These are phyloP conservation scores for Cataglyphis altisquamis DNA, from an alignment of 2,888 invertebrate genomes.

Conservation along the genomic window DNA sequence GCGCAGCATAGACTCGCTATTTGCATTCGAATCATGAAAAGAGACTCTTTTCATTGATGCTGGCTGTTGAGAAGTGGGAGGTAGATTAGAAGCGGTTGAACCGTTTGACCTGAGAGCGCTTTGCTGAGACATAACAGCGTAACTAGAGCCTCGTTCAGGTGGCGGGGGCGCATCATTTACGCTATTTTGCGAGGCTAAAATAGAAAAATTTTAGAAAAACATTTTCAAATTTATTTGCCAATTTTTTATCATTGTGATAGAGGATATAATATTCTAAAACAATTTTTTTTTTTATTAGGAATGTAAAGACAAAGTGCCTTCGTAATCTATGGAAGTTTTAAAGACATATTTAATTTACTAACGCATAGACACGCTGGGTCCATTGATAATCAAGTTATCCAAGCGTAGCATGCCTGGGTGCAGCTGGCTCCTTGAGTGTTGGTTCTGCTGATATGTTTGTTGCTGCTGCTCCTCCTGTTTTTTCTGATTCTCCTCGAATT, in stretches of 20 bases:
- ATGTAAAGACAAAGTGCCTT: background rate
- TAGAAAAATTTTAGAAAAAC: slow-evolving; percentile 1
- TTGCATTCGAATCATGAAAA: slow-evolving; percentile 89
- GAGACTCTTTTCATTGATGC: slow-evolving; percentile 90
- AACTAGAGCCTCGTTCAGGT: slow-evolving; percentile 96
- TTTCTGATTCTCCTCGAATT: slow-evolving; percentile 87
- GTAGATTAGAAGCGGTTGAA: slow-evolving; percentile 83
- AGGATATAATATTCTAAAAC: background rate
- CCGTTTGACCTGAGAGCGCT: slow-evolving; percentile 86
- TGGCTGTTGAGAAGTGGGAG: slow-evolving; percentile 79
- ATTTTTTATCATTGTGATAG: background rate
- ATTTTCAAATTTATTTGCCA: slow-evolving; percentile 17
- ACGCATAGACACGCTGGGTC: slow-evolving; percentile 78
- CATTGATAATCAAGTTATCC: slow-evolving; percentile 85
- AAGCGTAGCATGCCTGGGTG: slow-evolving; percentile 84
- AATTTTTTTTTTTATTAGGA: background rate
- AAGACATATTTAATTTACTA: slow-evolving; percentile 10
- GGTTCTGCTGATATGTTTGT: slow-evolving; percentile 81
- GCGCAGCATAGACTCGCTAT: slow-evolving; percentile 79
- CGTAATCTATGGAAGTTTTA: background rate
- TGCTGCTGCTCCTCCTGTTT: slow-evolving; percentile 85
- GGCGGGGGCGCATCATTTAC: slow-evolving; percentile 89
- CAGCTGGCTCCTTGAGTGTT: slow-evolving; percentile 76
- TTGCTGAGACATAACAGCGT: slow-evolving; percentile 93
- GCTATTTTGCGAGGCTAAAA: slow-evolving; percentile 81